Base-by-base conservation (phyloP, 2,797 vertebrate species). In the Carcharodon carcharias region DNA sequence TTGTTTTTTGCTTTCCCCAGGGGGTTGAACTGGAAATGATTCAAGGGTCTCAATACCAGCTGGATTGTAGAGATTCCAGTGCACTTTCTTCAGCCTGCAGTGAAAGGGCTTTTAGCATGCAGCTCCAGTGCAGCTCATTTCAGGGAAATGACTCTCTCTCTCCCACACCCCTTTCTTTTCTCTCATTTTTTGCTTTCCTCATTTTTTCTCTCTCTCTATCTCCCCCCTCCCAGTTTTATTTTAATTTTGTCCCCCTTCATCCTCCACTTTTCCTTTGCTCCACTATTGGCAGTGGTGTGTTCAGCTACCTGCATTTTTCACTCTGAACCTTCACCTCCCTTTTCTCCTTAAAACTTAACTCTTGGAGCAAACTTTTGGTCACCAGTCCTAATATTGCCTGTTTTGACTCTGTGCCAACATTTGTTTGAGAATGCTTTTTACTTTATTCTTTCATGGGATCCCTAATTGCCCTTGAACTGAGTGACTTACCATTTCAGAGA, bases 1-100 rank as follows among this genome's bases (percentile, higher is more conserved):
- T 92, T 54, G 80, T 96, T 95, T 61, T 82, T 65, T 50, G 35
- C 40, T 71, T 18, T 73, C 94, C 94, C 67, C 69, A 9, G 94
- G 94, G 67, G 67, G 26, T 56, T 95, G 28, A 35, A 67, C 26
- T 95, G 94, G 94, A 95, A 95, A 95, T 95, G 67, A 95, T 71
- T 54, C 94, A 95, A 45, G 50, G 40, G 45, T 95, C 94, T 71
- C 31, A 45, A 50, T 95, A 73, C 94, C 69, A 73, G 67, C 94
- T 73, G 94, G 45, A 26, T 28, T n/a, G 58, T 21, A 67, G 61
- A 40, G 61, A 93, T 93, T 93, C 91, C 21, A 63, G 4, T 9
- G 61, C 61, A 65, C 61, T 93, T 65, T 65, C 91, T 65, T 67
- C 58, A 14, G 31, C 35, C 35, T 61, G 56, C n/a, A 65, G 91